phyloP scores from a whole-genome alignment of 1,140 invertebrate genomes.

The Bombus breviceps region DNA sequence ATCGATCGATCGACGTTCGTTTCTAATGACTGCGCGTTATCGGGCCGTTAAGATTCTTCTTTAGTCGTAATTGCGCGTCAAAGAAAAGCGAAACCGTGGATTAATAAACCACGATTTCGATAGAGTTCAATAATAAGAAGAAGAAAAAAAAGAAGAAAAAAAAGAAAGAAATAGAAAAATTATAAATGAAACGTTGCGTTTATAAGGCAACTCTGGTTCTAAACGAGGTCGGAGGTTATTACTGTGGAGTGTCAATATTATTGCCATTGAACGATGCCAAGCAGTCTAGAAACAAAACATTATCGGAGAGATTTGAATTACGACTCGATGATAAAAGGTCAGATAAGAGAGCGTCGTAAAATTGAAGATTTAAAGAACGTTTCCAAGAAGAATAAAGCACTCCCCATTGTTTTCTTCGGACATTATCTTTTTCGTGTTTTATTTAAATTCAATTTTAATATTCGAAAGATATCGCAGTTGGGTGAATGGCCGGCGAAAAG shows the following conservation, averaged over 20 bases:
- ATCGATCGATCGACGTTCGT: constrained; percentile 7
- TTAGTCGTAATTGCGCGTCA: not conserved
- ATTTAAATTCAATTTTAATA: not conserved
- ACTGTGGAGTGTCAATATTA: not conserved
- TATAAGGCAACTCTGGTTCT: not conserved
- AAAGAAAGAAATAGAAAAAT: not conserved
- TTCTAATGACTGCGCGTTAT: not conserved
- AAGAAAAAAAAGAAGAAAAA: fast-evolving
- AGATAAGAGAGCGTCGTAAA: not conserved
- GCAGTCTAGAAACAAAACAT: constrained; percentile 27
- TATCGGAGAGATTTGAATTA: not conserved
- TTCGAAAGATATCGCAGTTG: not conserved
- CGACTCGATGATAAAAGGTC: not conserved
- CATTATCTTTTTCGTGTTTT: not conserved
- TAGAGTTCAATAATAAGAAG: not conserved
- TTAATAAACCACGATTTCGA: not conserved
- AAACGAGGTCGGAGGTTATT: not conserved
- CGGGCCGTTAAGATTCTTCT: not conserved
- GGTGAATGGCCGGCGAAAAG: constrained; percentile 23
- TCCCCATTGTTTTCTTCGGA: not conserved
- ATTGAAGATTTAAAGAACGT: not conserved
- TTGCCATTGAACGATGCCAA: constrained; percentile 21
- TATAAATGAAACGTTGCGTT: not conserved
- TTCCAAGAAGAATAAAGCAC: not conserved
- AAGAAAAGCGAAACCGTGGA: not conserved